A percentile compares a stretch with the other conserved stretches of the same genome.
phyloP scores from a whole-genome alignment of 2,113 vertebrate genomes.

The Myotis lucifugus region DNA sequence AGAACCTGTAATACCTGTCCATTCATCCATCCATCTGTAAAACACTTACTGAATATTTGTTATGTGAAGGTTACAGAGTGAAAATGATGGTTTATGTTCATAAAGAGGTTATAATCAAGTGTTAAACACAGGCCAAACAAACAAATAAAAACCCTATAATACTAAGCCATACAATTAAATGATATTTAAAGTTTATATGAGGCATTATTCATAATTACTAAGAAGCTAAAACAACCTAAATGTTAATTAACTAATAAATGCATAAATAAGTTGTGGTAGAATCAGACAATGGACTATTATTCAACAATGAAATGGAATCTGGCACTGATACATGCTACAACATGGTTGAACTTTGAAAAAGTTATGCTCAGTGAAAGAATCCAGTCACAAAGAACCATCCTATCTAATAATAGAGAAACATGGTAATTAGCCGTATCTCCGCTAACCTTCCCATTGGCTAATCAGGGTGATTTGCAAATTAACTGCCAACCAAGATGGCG shows the following conservation, averaged over 20 bases:
- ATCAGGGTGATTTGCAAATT: no score
- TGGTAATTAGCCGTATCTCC: no score
- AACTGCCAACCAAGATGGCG: no score
- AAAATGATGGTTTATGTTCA: conserved; percentile 26
- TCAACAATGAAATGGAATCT: conserved; percentile 3
- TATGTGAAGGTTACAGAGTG: conserved; percentile 28
- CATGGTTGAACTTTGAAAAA: background rate
- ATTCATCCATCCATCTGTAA: background rate
- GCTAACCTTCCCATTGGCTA: no score
- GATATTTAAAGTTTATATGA: background rate
- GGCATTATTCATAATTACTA: background rate
- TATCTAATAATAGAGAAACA: no score
- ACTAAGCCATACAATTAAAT: conserved; percentile 40
- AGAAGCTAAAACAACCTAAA: conserved; percentile 3
- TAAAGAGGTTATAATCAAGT: conserved; percentile 38
- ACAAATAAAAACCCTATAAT: background rate
- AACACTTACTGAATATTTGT: conserved; percentile 26
- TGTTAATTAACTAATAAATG: background rate
- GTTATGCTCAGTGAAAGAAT: conserved; percentile 10
- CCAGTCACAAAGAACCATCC: background rate
- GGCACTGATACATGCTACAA: background rate
- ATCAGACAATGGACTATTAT: background rate
- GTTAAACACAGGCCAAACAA: conserved; percentile 7
- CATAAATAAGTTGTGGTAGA: background rate
- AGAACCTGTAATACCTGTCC: background rate